Base-by-base conservation (phyloP, 1,140 invertebrate genomes). In the Leptinotarsa defecta region DNA sequence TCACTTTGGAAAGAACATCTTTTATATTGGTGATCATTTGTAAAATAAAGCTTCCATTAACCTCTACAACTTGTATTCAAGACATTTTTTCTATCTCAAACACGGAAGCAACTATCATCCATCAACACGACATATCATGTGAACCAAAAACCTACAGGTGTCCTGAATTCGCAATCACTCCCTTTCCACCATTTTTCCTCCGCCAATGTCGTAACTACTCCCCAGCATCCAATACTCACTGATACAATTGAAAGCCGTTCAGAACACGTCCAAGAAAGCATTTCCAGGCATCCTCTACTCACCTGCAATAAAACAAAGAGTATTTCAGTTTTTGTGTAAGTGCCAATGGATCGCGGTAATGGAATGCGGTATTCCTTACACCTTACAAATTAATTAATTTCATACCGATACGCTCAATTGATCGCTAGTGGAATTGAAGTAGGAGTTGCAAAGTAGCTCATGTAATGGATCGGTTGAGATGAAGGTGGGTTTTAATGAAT, bases 301-400 rank as follows among this genome's bases (percentile, higher is more conserved):
- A 68, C 67, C 67, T 68, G 67, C 24, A 68, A 68, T 48, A 68
- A 68, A 68, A 68, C 34, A 48, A 68, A 48, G 43, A 68, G 3
- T 48, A 15, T 43, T 48, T 43, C 15, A 68, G 67, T 68, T 68
- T 68, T 68, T 68, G 67, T 48, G 67, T 49, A 67, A 67, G 27
- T 34, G 27, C n/a, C 13, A 67, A 17, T 15, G 64, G 20, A 67
- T 67, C 64, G 22, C 6, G 6, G 27, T 34, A 34, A 34, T 34
- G 27, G 64, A 67, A 67, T 67, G 64, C 24, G 27, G 64, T 24
- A 34, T 57, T 34, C 20, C 22, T 67, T 67, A 67, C 64, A 34
- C 64, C 64, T 67, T 67, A 67, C 64, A 67, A 67, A 67, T 67
- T 67, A 67, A 67, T 67, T 67, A 34, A 22, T 24, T 22, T 34